phyloP scores from a whole-genome alignment of 2,797 vertebrate genomes.

The Trematomus bernacchii region DNA sequence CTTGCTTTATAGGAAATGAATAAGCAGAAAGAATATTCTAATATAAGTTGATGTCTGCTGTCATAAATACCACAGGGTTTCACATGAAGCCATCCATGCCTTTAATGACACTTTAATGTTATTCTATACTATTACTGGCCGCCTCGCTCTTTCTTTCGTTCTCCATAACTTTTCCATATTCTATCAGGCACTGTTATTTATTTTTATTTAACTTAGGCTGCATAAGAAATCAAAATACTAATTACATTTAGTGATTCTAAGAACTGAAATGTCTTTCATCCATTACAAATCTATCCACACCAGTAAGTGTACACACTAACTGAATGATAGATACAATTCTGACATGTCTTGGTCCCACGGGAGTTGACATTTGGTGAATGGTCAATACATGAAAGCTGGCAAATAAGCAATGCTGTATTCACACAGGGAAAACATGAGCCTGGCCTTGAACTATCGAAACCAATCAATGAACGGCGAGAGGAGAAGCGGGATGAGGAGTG shows the following conservation, averaged over 20 bases:
- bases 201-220: background rate
- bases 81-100: background rate
- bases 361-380: constrained; percentile 51
- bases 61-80: background rate
- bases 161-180: background rate
- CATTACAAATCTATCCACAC: background rate
- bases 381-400: constrained; percentile 60
- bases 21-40: background rate
- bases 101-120: background rate
- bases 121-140: background rate
- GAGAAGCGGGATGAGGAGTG: constrained; percentile 30
- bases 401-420: constrained; percentile 57
- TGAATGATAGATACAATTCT: constrained; percentile 22
- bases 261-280: background rate
- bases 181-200: constrained; percentile 4
- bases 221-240: constrained; percentile 10
- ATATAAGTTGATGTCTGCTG: background rate
- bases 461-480: constrained; percentile 62
- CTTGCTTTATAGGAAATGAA: background rate
- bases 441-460: constrained; percentile 53
- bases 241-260: background rate
- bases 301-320: background rate
- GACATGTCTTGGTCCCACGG: constrained; percentile 29
- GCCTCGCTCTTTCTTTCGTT: background rate
- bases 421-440: constrained; percentile 47